A percentile compares a stretch with the other conserved stretches of the same genome.
phyloP scores from a whole-genome alignment of 2,888 invertebrate genomes.

The Drosophila birchii region DNA sequence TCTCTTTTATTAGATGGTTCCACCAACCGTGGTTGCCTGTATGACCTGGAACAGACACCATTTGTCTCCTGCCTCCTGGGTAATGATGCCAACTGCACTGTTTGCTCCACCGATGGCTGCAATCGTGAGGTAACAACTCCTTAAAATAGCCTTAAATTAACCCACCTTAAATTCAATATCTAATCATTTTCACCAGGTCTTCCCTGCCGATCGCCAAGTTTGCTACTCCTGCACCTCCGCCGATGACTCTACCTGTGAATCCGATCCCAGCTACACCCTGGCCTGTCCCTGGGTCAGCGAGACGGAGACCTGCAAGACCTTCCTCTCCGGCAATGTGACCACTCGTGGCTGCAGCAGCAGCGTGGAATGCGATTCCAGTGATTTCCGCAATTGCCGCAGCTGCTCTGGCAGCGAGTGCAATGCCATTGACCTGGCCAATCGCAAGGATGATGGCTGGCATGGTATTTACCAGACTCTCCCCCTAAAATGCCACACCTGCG shows the following conservation, averaged over 20 bases:
- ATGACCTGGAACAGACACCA: slow-evolving; percentile 60
- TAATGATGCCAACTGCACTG: slow-evolving; percentile 66
- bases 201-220: slow-evolving; percentile 75
- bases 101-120: slow-evolving; percentile 74
- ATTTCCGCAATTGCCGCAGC: slow-evolving; percentile 75
- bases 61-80: slow-evolving; percentile 77
- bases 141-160: not conserved
- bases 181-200: slow-evolving; percentile 57
- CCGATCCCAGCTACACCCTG: slow-evolving; percentile 58
- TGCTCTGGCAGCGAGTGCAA: slow-evolving; percentile 78
- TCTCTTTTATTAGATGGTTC: slow-evolving; percentile 64
- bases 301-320: slow-evolving; percentile 74
- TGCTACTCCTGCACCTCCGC: slow-evolving; percentile 77
- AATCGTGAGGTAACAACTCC: slow-evolving; percentile 73
- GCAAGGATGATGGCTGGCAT: slow-evolving; percentile 75
- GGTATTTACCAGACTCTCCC: slow-evolving; percentile 82
- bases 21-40: slow-evolving; percentile 78
- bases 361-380: slow-evolving; percentile 66
- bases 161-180: not conserved
- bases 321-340: slow-evolving; percentile 68
- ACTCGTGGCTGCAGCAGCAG: slow-evolving; percentile 79
- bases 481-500: slow-evolving; percentile 76
- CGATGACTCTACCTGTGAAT: slow-evolving; percentile 75
- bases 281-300: slow-evolving; percentile 68
- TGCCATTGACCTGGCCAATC: slow-evolving; percentile 75